phyloP scores from a whole-genome alignment of 1,140 invertebrate genomes.

The Apis mellifera region DNA sequence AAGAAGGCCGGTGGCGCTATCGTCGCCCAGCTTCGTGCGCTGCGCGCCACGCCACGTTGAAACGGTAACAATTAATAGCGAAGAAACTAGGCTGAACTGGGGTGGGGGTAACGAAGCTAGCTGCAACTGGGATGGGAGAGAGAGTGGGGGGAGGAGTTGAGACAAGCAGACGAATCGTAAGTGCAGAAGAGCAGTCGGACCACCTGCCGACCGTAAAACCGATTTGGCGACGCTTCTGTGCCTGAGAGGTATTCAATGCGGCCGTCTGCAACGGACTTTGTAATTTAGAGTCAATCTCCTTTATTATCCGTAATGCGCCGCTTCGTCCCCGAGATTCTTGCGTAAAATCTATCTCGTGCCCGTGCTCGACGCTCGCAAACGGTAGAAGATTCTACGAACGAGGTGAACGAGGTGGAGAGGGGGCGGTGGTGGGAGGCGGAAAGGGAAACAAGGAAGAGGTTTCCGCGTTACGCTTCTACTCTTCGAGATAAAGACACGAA shows the following conservation, averaged over 20 bases:
- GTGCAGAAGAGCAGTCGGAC: constrained; percentile 58
- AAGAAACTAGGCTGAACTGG: neutral
- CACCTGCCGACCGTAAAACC: constrained; percentile 63
- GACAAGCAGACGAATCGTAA: constrained; percentile 32
- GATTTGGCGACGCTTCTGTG: constrained; percentile 68
- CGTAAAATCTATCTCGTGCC: constrained; percentile 52
- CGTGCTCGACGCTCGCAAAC: neutral
- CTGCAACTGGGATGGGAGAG: neutral
- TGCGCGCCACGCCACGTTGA: neutral
- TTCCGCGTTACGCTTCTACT: constrained; percentile 6
- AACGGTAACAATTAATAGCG: constrained; percentile 39
- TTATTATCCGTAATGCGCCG: constrained; percentile 72
- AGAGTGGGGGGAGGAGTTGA: neutral
- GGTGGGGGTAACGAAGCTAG: neutral
- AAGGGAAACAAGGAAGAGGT: neutral
- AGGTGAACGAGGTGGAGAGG: neutral
- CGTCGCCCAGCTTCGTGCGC: too few relatives aligned
- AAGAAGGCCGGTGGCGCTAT: constrained; percentile 14
- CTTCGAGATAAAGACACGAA: constrained; percentile 9
- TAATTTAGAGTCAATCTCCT: constrained; percentile 75
- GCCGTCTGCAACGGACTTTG: constrained; percentile 72
- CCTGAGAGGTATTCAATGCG: constrained; percentile 72
- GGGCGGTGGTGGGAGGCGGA: neutral
- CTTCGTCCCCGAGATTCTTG: constrained; percentile 51
- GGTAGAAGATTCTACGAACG: constrained; percentile 1